These are phyloP conservation scores for Esox niger DNA, from an alignment of 2,113 vertebrate species.

Conservation along the genomic window DNA sequence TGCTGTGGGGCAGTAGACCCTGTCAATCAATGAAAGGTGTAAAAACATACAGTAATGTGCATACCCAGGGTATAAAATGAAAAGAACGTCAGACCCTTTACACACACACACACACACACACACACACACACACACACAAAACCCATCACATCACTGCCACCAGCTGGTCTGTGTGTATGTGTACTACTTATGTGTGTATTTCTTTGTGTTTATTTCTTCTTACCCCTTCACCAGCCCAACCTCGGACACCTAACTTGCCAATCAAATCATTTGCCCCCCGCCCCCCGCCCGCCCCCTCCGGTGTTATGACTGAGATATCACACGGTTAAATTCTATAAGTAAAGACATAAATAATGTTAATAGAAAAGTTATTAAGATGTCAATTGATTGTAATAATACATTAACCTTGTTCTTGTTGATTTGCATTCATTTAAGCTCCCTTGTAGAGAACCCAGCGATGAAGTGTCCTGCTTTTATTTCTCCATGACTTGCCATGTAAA, in stretches of 20 bases:
- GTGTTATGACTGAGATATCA: slow-evolving; percentile 28
- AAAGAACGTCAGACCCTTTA: background rate
- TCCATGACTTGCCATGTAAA: slow-evolving; percentile 62
- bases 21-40: background rate
- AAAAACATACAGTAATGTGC: background rate
- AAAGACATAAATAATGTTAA: slow-evolving; percentile 48
- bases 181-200: too few species aligned
- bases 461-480: slow-evolving; percentile 56
- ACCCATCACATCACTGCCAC: background rate
- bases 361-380: slow-evolving; percentile 45
- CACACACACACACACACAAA: background rate
- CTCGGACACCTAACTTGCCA: slow-evolving; percentile 16
- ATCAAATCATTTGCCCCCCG: slow-evolving; percentile 17
- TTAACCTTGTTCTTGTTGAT: slow-evolving; percentile 51
- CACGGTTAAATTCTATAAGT: slow-evolving; percentile 37
- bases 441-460: slow-evolving; percentile 57
- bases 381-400: slow-evolving; percentile 51
- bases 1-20: background rate
- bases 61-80: too few species aligned
- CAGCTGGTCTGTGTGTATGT: background rate
- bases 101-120: background rate
- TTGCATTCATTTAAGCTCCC: slow-evolving; percentile 45
- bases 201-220: background rate
- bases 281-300: too few species aligned
- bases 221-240: background rate